These are phyloP conservation scores for Manacus vitellinus DNA, from an alignment of 2,113 vertebrate genomes.

Conservation along the genomic window DNA sequence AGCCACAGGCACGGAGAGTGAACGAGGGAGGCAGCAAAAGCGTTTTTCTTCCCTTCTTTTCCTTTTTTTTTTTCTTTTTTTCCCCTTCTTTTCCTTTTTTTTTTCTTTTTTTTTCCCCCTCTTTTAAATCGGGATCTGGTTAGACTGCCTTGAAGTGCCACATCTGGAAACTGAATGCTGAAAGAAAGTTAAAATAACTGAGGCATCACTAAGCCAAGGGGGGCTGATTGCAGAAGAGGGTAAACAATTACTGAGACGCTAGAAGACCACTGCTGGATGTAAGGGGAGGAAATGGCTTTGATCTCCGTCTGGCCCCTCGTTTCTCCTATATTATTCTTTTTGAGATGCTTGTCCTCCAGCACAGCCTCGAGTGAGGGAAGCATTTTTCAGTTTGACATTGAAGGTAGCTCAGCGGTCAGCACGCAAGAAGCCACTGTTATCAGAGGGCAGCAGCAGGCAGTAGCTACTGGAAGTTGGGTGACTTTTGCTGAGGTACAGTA, in stretches of 20 bases:
- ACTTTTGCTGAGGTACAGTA: slow-evolving; percentile 75
- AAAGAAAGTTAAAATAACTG: slow-evolving; percentile 64
- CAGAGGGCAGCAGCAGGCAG: slow-evolving; percentile 67
- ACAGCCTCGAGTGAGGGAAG: slow-evolving; percentile 53
- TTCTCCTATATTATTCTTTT: slow-evolving; percentile 67
- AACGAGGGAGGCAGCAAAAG: slow-evolving; percentile 61
- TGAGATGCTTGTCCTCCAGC: slow-evolving; percentile 63
- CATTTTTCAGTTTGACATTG: slow-evolving; percentile 73
- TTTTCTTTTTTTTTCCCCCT: background rate
- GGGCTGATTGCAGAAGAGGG: slow-evolving; percentile 58
- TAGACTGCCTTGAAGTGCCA: slow-evolving; percentile 61
- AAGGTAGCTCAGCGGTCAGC: slow-evolving; percentile 76
- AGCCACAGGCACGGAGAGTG: slow-evolving; percentile 58
- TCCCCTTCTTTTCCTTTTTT: background rate
- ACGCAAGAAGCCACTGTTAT: slow-evolving; percentile 64
- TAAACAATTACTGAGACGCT: slow-evolving; percentile 28
- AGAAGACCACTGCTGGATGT: slow-evolving; percentile 63
- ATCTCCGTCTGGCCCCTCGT: slow-evolving; percentile 56
- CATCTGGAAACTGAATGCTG: slow-evolving; percentile 71
- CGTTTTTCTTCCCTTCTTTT: background rate
- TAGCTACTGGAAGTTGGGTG: slow-evolving; percentile 63
- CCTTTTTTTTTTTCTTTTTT: background rate
- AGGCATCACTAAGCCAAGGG: slow-evolving; percentile 59
- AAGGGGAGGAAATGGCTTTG: slow-evolving; percentile 74
- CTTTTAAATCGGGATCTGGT: slow-evolving; percentile 34